Conservation (phyloP, 2,113 vertebrate genomes). For the Narcine bancroftii region DNA sequence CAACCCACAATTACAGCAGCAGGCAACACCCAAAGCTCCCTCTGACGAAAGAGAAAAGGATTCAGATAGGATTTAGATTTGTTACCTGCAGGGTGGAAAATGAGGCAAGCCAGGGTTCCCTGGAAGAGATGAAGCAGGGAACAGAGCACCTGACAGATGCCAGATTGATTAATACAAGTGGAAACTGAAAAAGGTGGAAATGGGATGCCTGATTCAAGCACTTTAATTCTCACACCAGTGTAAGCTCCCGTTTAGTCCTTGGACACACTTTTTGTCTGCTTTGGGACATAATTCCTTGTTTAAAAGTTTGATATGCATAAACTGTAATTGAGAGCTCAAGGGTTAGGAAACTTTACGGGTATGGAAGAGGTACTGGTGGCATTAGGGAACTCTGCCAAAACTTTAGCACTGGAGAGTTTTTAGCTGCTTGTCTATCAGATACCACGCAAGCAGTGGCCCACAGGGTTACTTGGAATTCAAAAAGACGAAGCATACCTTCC, state of each 20-base stretch:
- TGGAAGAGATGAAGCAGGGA: no score
- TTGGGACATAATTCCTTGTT: not conserved
- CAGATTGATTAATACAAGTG: no score
- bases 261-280: not conserved
- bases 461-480: not conserved
- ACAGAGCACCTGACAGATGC: no score
- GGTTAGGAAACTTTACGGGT: not conserved
- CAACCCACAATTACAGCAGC: no score
- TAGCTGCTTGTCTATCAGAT: not conserved
- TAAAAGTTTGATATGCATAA: not conserved
- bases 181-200: no score
- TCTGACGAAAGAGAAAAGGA: no score
- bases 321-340: not conserved
- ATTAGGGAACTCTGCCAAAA: not conserved
- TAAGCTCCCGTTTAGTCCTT: not conserved
- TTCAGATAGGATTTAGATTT: no score
- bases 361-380: not conserved
- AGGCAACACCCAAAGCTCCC: no score
- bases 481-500: not conserved
- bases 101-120: no score
- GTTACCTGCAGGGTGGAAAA: no score
- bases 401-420: not conserved
- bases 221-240: not conserved
- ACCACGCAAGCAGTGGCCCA: not conserved
- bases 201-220: no score